Evolutionary conservation across 2,797 vertebrate species (phyloP), one percentile per base, ranked within the genome.

Genomic region (Champsocephalus esox): DNA sequence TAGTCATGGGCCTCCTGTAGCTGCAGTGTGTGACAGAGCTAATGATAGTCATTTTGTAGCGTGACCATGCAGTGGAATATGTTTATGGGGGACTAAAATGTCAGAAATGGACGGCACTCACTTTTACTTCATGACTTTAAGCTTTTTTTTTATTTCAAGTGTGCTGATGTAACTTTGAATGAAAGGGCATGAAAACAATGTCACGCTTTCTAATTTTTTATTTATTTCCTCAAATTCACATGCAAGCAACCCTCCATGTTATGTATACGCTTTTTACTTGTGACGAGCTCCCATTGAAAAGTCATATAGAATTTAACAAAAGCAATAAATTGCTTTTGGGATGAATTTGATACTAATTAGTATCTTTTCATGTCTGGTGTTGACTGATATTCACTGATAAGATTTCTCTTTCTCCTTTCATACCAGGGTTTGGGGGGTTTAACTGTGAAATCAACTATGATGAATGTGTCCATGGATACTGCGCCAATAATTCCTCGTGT

Each of bases 41-140:
- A 98, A 99, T 98, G 96, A 96, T 77, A 95, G 95, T 96, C 94
- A 97, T 97, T 98, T 96, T 93, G 92, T 89, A 95, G 95, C 83
- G 77, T 96, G 96, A 96, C 95, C 93, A 94, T 92, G 94, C 91
- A 67, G 90, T 94, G 93, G 94, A 96, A 96, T 95, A 92, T 92
- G 92, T 96, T 97, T 95, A 94, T 91, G 90, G 89, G 82, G 90
- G 86, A 82, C 83, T 95, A 94, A 96, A 96, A 96, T 95, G 92
- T 95, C 93, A 94, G 89, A 92, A 93, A 92, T 83, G 87, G 81
- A 81, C 83, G 92, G 81, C 84, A 72, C 81, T 93, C 84, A 89
- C 80, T 87, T 90, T 84, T 76, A 84, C 87, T 89, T 94, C 70
- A 79, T 84, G 73, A 79, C 64, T 85, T 86, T 91, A 92, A 54